Evolutionary conservation across 2,113 vertebrate genomes (phyloP), one percentile per base, ranked within the genome.

Genomic region (Aphyosemion australe): DNA sequence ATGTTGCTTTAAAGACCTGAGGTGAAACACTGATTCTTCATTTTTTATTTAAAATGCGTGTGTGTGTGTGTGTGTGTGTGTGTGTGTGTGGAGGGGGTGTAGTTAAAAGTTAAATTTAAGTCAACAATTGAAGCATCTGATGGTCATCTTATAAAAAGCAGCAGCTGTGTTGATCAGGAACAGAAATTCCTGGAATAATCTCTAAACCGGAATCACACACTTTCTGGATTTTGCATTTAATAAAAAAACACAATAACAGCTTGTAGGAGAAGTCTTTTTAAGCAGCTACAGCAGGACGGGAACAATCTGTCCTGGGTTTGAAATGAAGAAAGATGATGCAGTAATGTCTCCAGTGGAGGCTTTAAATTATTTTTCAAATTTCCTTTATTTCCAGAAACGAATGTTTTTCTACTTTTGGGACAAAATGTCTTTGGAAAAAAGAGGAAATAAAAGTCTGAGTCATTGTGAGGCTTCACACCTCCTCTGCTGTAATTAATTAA

Each of bases 301-400:
- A 47, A 50, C 32, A 55, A 37, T 51, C 53, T 57, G 26, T 0
- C 15, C 34, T 49, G 55, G 32, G 52, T 48, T 21, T 21, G 45
- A 65, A 49, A 61, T 45, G 15, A 13, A 12, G 55, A 53, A 11
- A 19, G 19, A 60, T 56, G 4, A 64, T 61, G 70, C 37, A 51
- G 42, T 15, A 46, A 55, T 62, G 46, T 54, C 8, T 46, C 49
- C 42, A 1, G 16, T 18, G 66, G 60, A 31, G 53, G 7, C 34
- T 54, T 42, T 68, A 69, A 76, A 43, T 20, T 50, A 57, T 18
- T 43, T 18, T 43, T 45, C 18, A 19, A 3, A n/a, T 5, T 7
- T 12, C 26, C 16, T 64, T 42, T 32, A 26, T 37, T 14, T n/a
- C 18, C 54, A 47, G 15, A 45, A 31, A 63, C 32, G 8, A 61